Percentiles rank a stretch among this genome's conserved stretches.
Evolutionary conservation across 2,113 vertebrate species (phyloP).

Genomic region (Nerophis lumbriciformis): DNA sequence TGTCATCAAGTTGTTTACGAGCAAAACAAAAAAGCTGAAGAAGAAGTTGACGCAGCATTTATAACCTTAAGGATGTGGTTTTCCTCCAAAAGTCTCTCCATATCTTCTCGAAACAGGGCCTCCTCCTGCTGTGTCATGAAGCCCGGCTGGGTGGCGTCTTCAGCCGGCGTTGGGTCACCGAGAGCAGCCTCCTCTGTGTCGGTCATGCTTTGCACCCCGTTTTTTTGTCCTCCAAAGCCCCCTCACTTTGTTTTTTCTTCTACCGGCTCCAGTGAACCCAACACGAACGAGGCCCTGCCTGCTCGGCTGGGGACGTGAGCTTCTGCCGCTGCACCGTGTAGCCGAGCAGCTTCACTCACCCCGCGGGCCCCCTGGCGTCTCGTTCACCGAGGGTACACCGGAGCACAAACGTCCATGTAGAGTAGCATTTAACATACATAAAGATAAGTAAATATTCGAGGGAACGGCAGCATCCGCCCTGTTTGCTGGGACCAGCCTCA

Average conservation of each 20-base stretch:
- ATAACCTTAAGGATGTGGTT: conserved; percentile 90
- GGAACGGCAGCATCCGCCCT: conserved; percentile 56
- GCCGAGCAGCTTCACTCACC: conserved; percentile 33
- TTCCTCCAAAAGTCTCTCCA: conserved; percentile 89
- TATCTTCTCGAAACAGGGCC: conserved; percentile 77
- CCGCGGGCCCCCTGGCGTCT: not conserved
- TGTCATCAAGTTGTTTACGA: no score
- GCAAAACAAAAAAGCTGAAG: not conserved
- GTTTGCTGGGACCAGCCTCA: conserved; percentile 70
- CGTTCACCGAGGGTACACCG: not conserved
- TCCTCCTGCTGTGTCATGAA: conserved; percentile 73
- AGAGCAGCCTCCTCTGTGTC: conserved; percentile 23
- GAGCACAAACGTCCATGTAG: conserved; percentile 3
- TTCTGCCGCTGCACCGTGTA: conserved; percentile 44
- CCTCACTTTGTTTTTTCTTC: conserved; percentile 63
- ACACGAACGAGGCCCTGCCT: conserved; percentile 31
- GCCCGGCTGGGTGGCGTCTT: conserved; percentile 54
- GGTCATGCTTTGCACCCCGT: conserved; percentile 13
- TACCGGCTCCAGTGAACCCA: conserved; percentile 73
- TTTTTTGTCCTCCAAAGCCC: conserved; percentile 44
- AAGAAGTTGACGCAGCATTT: not conserved
- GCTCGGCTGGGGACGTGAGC: conserved; percentile 40
- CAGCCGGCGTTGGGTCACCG: conserved; percentile 48
- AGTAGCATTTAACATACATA: conserved; percentile 24
- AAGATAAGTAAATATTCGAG: conserved; percentile 16